phyloP scores from a whole-genome alignment of 2,113 vertebrate species.

The Prionailurus bengalensis region DNA sequence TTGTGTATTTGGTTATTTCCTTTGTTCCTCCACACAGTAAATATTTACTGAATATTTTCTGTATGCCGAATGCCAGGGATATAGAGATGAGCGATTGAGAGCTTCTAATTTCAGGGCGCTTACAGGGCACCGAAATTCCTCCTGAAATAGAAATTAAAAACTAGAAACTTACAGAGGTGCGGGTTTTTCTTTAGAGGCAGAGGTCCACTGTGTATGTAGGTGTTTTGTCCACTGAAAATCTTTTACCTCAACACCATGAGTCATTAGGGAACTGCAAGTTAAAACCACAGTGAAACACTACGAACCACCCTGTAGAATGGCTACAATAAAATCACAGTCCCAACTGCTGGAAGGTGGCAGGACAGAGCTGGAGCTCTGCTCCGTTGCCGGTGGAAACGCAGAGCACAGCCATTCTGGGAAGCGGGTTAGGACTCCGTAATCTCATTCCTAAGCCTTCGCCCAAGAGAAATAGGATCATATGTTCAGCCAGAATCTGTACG shows the following conservation, averaged over 20 bases:
- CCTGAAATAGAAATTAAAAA: background rate
- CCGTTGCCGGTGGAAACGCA: background rate
- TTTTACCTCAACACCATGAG: background rate
- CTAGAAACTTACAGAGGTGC: background rate
- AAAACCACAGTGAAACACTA: background rate
- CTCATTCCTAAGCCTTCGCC: background rate
- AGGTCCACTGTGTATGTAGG: background rate
- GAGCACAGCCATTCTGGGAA: background rate
- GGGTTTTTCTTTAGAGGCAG: background rate
- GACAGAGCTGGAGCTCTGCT: rapidly evolving
- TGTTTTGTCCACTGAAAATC: background rate
- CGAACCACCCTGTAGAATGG: too few species aligned
- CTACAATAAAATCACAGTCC: background rate
- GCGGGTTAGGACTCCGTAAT: background rate
- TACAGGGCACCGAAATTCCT: background rate
- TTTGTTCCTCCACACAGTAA: background rate
- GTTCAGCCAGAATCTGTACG: background rate
- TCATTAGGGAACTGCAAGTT: background rate
- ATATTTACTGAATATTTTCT: background rate
- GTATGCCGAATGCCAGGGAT: background rate
- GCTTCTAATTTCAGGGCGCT: background rate
- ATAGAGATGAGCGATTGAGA: background rate
- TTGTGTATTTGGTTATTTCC: background rate
- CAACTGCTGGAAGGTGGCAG: background rate
- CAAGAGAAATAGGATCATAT: background rate